Evolutionary conservation across 2,797 vertebrate genomes (phyloP).

Genomic region (Enteromius paludinosus): DNA sequence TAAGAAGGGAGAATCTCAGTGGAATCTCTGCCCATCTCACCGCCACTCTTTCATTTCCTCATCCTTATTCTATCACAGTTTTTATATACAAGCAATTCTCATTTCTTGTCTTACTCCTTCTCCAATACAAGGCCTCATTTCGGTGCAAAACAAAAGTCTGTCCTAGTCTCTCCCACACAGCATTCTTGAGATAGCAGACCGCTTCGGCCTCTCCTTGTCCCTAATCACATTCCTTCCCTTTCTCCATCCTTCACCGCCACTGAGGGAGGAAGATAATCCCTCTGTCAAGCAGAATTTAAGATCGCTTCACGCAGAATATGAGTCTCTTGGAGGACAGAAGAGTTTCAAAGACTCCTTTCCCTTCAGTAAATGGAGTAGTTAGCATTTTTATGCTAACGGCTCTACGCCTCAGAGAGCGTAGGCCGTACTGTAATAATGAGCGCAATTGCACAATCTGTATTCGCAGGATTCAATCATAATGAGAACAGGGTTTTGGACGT

Average conservation of each 20-base stretch:
- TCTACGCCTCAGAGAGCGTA: not conserved
- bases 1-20: not conserved
- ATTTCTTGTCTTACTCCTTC: not conserved
- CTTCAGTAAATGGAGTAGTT: conserved; percentile 20
- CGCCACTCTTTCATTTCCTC: not conserved
- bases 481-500: conserved; percentile 9
- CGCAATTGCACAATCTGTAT: not conserved
- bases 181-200: conserved; percentile 5
- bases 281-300: conserved; percentile 25
- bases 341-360: not conserved
- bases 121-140: conserved; percentile 12
- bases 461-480: conserved; percentile 33
- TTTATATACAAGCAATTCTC: not conserved
- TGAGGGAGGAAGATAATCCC: conserved; percentile 44
- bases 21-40: not conserved
- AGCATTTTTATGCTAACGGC: conserved; percentile 12
- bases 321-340: conserved; percentile 30
- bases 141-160: conserved; percentile 12
- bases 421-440: not conserved
- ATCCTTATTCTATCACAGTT: not conserved
- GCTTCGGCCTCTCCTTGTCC: conserved; percentile 1
- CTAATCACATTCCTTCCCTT: conserved; percentile 32
- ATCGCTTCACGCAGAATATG: conserved; percentile 13
- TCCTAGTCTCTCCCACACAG: conserved; percentile 23
- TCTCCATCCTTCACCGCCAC: conserved; percentile 20